Conservation (phyloP, 2,888 invertebrate species). For the Andrena camellia region DNA sequence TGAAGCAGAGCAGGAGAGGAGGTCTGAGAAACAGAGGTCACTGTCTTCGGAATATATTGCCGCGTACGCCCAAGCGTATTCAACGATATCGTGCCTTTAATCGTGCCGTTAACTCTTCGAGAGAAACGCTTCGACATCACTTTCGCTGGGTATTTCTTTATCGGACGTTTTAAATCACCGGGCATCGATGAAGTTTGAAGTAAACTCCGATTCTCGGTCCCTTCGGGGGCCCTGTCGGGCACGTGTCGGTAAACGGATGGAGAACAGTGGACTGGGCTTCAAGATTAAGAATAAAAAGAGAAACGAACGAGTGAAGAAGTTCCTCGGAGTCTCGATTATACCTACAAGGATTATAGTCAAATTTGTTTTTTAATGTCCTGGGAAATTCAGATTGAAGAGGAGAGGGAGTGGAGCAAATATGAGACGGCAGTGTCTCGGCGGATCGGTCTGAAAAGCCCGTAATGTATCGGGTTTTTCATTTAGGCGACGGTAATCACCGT, state of each 20-base stretch:
- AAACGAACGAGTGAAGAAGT: too few species aligned
- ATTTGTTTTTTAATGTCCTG: not conserved
- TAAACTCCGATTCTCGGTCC: too few species aligned
- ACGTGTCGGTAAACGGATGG: not conserved
- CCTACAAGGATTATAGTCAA: too few species aligned
- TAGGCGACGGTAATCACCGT: conserved; percentile 66
- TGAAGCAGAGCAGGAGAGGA: conserved; percentile 15
- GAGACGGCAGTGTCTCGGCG: conserved; percentile 23
- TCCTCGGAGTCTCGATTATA: too few species aligned
- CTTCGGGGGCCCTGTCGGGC: not conserved
- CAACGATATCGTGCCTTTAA: conserved; percentile 28
- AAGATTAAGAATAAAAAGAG: not conserved
- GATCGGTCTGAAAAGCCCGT: conserved; percentile 37
- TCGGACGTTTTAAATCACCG: not conserved
- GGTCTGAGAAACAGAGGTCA: conserved; percentile 52
- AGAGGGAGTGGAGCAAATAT: not conserved
- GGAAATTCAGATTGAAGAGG: not conserved
- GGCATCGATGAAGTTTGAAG: not conserved
- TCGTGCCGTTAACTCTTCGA: conserved; percentile 22
- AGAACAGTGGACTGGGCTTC: not conserved
- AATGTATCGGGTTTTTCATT: conserved; percentile 65
- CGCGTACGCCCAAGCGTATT: conserved; percentile 22
- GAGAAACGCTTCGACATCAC: conserved; percentile 13
- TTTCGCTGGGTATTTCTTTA: conserved; percentile 29
- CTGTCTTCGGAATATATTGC: conserved; percentile 59